Conservation (phyloP, 2,888 invertebrate genomes). For the Cinara cedri region DNA sequence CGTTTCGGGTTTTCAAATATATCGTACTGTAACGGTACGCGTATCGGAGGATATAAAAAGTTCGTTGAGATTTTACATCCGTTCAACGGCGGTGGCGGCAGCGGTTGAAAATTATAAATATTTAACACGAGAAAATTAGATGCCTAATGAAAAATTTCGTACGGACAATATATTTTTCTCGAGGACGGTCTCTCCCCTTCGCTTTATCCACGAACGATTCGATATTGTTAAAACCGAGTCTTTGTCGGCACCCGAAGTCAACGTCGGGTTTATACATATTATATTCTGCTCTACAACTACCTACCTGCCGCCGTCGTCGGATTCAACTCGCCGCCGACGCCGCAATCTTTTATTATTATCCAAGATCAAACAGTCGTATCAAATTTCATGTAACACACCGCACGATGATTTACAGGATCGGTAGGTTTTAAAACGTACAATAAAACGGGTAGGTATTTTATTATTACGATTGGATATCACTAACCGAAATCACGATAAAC, state of each 20-base stretch:
- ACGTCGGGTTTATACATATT: background rate
- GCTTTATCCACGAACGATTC: slow-evolving; percentile 5
- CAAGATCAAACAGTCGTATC: slow-evolving; percentile 4
- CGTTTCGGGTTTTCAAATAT: background rate
- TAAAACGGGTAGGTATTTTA: no score
- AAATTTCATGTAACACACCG: background rate
- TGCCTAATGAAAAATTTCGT: background rate
- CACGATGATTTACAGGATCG: background rate
- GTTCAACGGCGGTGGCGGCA: no score
- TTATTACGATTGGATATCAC: no score
- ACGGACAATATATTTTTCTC: background rate
- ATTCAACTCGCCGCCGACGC: background rate
- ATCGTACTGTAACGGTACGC: slow-evolving; percentile 15
- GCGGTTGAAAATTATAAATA: no score
- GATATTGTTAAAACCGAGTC: background rate
- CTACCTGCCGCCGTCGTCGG: no score
- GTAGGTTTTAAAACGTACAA: no score
- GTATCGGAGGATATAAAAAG: background rate
- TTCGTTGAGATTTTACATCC: no score
- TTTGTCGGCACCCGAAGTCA: slow-evolving; percentile 48
- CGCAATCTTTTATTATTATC: slow-evolving; percentile 1
- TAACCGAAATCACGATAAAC: no score
- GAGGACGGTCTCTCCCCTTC: background rate
- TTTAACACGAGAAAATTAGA: background rate
- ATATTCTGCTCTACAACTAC: background rate